phyloP scores from a whole-genome alignment of 2,888 invertebrate species.

The Amiota minor region DNA sequence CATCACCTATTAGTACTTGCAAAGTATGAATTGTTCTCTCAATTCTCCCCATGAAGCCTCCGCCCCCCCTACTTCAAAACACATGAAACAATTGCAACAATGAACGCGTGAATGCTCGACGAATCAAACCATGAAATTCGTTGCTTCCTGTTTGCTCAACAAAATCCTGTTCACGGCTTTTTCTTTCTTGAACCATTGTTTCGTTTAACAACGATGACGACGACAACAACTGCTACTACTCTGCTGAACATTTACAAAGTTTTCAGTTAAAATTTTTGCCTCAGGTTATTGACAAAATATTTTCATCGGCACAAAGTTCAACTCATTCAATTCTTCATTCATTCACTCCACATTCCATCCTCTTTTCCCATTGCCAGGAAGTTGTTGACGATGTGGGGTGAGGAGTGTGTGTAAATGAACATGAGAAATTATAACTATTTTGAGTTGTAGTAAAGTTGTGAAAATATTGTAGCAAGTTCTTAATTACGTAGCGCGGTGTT shows the following conservation, averaged over 20 bases:
- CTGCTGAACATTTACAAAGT: slow-evolving; percentile 59
- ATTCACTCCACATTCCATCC: too few species aligned
- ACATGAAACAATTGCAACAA: slow-evolving; percentile 21
- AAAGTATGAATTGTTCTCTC: neutral
- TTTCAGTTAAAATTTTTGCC: slow-evolving; percentile 43
- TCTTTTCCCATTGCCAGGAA: too few species aligned
- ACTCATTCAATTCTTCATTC: slow-evolving; percentile 23
- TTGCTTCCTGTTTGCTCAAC: slow-evolving; percentile 64
- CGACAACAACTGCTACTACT: slow-evolving; percentile 46
- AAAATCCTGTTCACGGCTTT: slow-evolving; percentile 21
- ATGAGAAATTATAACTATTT: slow-evolving; percentile 55
- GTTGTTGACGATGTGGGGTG: slow-evolving; percentile 41
- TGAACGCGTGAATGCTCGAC: neutral
- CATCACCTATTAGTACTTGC: neutral
- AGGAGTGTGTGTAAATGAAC: slow-evolving; percentile 41
- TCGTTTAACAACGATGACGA: too few species aligned
- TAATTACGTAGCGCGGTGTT: slow-evolving; percentile 9
- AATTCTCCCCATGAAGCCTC: neutral
- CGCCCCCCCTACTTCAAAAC: neutral
- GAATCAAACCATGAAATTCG: slow-evolving; percentile 50
- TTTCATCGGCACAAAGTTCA: slow-evolving; percentile 46
- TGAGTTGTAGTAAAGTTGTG: slow-evolving; percentile 38
- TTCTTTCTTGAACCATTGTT: too few species aligned
- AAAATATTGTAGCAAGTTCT: slow-evolving; percentile 40
- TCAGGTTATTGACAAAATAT: slow-evolving; percentile 57